phyloP scores from a whole-genome alignment of 1,140 invertebrate species.

The Aphaenogaster ashmeadi region DNA sequence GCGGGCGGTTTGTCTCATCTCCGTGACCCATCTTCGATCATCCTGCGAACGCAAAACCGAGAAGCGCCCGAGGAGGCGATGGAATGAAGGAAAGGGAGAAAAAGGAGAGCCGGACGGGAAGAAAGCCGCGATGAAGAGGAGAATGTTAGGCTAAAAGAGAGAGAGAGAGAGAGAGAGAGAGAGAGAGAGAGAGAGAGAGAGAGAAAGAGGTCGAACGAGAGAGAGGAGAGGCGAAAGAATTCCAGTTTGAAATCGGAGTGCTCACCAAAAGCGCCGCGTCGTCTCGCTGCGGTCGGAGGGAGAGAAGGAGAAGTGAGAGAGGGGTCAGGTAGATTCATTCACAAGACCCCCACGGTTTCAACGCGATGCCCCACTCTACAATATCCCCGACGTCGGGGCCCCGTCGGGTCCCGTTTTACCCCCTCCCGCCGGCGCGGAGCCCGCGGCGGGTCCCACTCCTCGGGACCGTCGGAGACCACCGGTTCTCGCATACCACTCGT shows the following conservation, averaged over 20 bases:
- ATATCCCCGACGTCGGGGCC: conserved; percentile 2
- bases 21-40: conserved; percentile 70
- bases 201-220: neutral
- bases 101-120: neutral
- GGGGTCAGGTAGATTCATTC: conserved; percentile 79
- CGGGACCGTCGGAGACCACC: conserved; percentile 51
- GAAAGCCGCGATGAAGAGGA: conserved; percentile 34
- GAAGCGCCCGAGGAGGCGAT: conserved; percentile 61
- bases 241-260: conserved; percentile 75
- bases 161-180: conserved; percentile 10
- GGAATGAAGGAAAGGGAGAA: neutral
- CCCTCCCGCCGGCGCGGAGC: conserved; percentile 23
- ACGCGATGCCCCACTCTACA: conserved; percentile 20
- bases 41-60: conserved; percentile 68
- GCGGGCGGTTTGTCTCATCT: conserved; percentile 52
- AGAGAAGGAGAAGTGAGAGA: neutral
- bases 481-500: conserved; percentile 76
- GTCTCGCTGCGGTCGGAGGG: conserved; percentile 21
- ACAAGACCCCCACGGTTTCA: conserved; percentile 79
- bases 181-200: conserved; percentile 54
- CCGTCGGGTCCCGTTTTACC: conserved; percentile 47
- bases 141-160: conserved; percentile 30
- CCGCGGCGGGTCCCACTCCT: conserved; percentile 9
- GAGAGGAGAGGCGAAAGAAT: conserved; percentile 65
- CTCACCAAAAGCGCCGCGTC: conserved; percentile 78